Percentiles rank a stretch among this genome's conserved stretches.
These are phyloP conservation scores for Nephila pilipes DNA, from an alignment of 1,140 invertebrate genomes.

Conservation along the genomic window DNA sequence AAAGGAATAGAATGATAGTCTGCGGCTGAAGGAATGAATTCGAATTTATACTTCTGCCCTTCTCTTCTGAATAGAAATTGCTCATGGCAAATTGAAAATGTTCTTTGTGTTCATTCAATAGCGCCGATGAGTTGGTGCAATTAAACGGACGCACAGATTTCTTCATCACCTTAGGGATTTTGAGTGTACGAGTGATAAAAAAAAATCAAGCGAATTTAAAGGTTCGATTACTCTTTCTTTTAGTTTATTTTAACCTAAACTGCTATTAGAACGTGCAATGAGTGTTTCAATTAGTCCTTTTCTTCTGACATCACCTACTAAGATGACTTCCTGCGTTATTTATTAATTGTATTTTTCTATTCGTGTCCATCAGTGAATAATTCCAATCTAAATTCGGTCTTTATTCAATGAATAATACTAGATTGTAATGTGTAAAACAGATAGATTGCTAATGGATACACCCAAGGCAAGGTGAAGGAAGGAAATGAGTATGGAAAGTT, in stretches of 20 bases:
- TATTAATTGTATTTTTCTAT: too few relatives aligned
- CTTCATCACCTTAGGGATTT: conserved; percentile 17
- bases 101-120: conserved; percentile 17
- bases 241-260: not conserved
- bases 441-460: too few relatives aligned
- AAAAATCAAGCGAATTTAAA: not conserved
- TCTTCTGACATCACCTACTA: too few relatives aligned
- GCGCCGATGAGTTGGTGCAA: conserved; percentile 27
- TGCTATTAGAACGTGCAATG: not conserved
- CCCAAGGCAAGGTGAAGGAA: too few relatives aligned
- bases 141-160: conserved; percentile 31
- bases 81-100: conserved; percentile 72
- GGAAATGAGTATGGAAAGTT: too few relatives aligned
- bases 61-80: not conserved
- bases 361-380: too few relatives aligned
- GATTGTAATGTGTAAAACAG: too few relatives aligned
- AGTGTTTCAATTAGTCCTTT: not conserved
- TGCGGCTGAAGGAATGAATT: conserved; percentile 63
- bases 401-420: too few relatives aligned
- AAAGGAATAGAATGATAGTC: conserved; percentile 68
- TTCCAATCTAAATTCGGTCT: too few relatives aligned
- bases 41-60: conserved; percentile 61
- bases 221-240: not conserved
- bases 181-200: not conserved
- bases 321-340: too few relatives aligned